Base-by-base conservation (phyloP, 64 coral and sea anemone genomes). In the Trachythela sp. region DNA sequence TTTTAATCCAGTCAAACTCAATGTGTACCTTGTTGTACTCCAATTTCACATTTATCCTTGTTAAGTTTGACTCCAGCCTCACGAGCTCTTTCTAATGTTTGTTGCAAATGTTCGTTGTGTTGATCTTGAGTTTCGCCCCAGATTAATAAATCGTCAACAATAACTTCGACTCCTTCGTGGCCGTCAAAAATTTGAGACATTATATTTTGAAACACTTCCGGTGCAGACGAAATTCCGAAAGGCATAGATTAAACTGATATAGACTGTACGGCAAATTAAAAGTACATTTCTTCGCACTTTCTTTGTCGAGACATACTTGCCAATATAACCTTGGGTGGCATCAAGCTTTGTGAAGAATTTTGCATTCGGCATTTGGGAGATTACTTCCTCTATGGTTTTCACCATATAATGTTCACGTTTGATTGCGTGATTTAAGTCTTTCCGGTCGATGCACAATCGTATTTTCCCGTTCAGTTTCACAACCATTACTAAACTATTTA, bases 141-240 rank as follows among this genome's bases (percentile, higher is more conserved):
- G 15, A 85, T 48, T 20, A 85, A 39, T 48, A 85, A 48, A 85
- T 85, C 84, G 39, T 85, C 84, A 15, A 85, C 84, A 10, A 85
- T 85, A 11, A 85, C 84, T 85, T 85, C 84, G 45, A 40, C 26
- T 15, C 84, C 84, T 85, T 48, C 24, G 8, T 48, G 30, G 8
- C 45, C 84, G 22, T 85, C 84, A 48, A 85, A 85, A 48, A 85
- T 85, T 31, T 85, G 35, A 0, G 84, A 43, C 84, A 85, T 85
- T 2, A 48, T 85, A 29, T 48, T 85, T 31, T 85, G 84, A 48
- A 85, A 85, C n/a, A 85, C 84, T 85, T 85, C 84, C 39, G 84
- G 84, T 48, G 84, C 84, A 26, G 84, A 85, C 22, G 45, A 40
- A n/a, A 85, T 40, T 30, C 84, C 84, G 39, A 85, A 85, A 2